Conservation (phyloP, 2,113 vertebrate genomes). For the Melanotaenia duboulayi region DNA sequence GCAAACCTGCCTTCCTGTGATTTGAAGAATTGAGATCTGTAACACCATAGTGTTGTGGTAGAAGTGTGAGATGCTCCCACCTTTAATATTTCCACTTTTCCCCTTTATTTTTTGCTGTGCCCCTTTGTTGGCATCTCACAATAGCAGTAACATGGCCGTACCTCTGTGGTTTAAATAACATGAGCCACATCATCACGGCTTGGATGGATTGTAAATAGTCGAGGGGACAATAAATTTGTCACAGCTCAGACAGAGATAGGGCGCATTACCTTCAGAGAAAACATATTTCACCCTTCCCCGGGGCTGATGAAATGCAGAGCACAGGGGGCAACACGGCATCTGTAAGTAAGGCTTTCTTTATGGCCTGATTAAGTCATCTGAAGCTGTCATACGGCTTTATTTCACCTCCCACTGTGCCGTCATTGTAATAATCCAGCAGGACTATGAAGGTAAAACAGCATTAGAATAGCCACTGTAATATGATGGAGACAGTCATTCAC, state of each 20-base stretch:
- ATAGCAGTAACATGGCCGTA: conserved; percentile 52
- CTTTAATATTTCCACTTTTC: conserved; percentile 5
- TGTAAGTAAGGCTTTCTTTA: conserved; percentile 78
- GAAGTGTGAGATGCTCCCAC: conserved; percentile 17
- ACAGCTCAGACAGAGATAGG: conserved; percentile 77
- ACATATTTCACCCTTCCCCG: conserved; percentile 81
- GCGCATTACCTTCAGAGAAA: conserved; percentile 81
- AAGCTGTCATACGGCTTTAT: conserved; percentile 60
- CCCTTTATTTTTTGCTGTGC: background rate
- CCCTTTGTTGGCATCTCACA: conserved; percentile 48
- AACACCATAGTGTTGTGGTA: background rate
- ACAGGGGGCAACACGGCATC: conserved; percentile 65
- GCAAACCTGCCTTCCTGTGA: too few relatives aligned
- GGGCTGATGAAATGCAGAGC: conserved; percentile 77
- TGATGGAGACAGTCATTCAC: conserved; percentile 48
- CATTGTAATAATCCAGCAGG: conserved; percentile 68
- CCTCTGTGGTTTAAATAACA: conserved; percentile 76
- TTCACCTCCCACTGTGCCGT: conserved; percentile 65
- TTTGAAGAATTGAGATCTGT: background rate
- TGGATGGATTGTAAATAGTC: conserved; percentile 80
- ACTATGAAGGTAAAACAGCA: conserved; percentile 52
- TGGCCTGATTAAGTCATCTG: conserved; percentile 80
- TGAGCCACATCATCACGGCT: conserved; percentile 68
- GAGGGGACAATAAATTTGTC: conserved; percentile 78
- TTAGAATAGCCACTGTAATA: conserved; percentile 55